phyloP scores from a whole-genome alignment of 2,113 vertebrate genomes.

The Agapornis roseicollis region DNA sequence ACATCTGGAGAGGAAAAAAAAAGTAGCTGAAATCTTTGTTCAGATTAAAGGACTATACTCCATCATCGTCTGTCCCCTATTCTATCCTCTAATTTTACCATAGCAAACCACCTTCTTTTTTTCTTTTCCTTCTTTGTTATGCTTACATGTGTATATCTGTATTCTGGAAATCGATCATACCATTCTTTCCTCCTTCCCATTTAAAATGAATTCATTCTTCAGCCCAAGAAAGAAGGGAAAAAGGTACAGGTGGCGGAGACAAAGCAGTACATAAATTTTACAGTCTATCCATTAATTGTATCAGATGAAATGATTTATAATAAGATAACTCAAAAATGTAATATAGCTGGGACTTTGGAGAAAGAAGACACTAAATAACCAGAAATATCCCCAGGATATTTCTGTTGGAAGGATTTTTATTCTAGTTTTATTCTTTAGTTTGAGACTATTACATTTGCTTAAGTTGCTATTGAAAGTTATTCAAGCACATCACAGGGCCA shows the following conservation, averaged over 20 bases:
- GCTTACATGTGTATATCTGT: neutral
- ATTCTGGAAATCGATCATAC: neutral
- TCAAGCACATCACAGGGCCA: neutral
- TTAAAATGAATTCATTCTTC: neutral
- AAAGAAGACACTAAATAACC: neutral
- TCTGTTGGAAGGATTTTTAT: neutral
- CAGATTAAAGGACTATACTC: neutral
- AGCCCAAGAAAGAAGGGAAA: neutral
- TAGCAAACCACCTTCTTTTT: neutral
- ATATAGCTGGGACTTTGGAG: neutral
- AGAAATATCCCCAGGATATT: neutral
- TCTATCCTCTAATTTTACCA: neutral
- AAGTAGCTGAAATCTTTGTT: neutral
- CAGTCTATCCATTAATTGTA: neutral
- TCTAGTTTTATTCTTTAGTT: neutral
- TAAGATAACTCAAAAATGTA: neutral
- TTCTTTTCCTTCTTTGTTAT: neutral
- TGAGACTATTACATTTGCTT: neutral
- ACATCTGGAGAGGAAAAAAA: rapidly evolving
- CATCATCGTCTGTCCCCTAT: neutral
- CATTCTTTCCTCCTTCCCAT: neutral
- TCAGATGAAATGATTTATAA: neutral
- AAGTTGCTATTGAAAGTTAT: neutral
- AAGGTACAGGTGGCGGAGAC: neutral
- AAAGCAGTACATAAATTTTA: neutral